Evolutionary conservation across 1,140 invertebrate species (phyloP).

Genomic region (Aphaenogaster rudis): DNA sequence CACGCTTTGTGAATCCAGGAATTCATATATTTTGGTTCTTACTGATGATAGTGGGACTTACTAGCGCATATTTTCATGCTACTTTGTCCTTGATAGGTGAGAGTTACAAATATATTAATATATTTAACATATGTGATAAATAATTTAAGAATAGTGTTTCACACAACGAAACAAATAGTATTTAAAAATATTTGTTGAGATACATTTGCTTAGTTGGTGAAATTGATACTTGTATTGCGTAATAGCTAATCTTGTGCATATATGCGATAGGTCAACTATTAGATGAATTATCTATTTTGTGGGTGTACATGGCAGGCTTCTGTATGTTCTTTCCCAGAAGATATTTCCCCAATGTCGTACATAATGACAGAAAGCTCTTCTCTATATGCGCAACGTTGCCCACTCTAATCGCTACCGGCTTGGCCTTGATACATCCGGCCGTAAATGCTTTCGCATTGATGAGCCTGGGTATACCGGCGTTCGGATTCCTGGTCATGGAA

Average conservation of each 20-base stretch:
- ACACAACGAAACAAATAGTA: background rate
- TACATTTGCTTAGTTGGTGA: background rate
- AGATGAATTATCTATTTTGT: conserved; percentile 93
- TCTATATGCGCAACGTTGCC: conserved; percentile 88
- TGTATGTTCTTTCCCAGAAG: conserved; percentile 91
- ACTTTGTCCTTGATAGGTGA: conserved; percentile 92
- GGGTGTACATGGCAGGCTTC: conserved; percentile 93
- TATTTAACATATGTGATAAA: too few species aligned
- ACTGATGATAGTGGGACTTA: conserved; percentile 92
- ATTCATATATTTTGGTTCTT: conserved; percentile 93
- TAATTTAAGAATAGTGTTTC: background rate
- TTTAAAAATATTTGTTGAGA: background rate
- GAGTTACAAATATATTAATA: conserved; percentile 56
- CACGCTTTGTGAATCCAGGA: conserved; percentile 90
- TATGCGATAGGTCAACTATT: conserved; percentile 89
- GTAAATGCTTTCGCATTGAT: conserved; percentile 93
- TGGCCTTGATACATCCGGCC: conserved; percentile 91
- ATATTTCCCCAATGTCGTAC: conserved; percentile 90
- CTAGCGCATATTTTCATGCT: conserved; percentile 94
- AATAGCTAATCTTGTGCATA: conserved; percentile 47
- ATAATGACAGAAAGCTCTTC: conserved; percentile 89
- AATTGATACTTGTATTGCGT: conserved; percentile 12
- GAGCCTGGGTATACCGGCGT: conserved; percentile 91
- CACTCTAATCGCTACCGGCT: conserved; percentile 89
- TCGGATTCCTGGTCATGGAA: conserved; percentile 90